Conservation (phyloP, 2,797 vertebrate species). For the Hirundo rustica region DNA sequence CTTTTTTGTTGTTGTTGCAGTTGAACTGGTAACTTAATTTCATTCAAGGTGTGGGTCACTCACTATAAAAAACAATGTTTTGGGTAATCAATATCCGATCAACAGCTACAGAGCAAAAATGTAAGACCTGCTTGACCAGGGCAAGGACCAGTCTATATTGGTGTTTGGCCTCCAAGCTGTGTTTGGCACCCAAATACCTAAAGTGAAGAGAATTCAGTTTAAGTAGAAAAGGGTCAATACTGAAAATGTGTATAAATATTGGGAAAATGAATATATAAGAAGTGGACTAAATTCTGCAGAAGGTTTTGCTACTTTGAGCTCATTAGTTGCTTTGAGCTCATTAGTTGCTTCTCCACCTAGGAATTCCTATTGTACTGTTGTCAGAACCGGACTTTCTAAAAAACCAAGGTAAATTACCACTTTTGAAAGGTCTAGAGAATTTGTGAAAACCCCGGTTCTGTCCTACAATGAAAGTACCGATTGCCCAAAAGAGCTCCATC, state of each 20-base stretch:
- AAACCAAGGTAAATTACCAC: background rate
- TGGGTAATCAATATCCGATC: background rate
- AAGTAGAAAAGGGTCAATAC: background rate
- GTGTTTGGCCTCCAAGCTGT: background rate
- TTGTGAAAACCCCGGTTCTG: background rate
- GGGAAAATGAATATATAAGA: background rate
- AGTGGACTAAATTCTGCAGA: background rate
- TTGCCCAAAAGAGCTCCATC: background rate
- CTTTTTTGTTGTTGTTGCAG: background rate
- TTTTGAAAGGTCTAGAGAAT: background rate
- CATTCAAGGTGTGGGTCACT: background rate
- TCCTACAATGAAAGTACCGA: fast-evolving
- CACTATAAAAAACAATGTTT: background rate
- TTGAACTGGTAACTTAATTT: background rate
- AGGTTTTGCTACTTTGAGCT: background rate
- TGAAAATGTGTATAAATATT: background rate
- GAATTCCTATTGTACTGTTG: fast-evolving
- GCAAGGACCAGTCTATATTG: background rate
- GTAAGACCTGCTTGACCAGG: background rate
- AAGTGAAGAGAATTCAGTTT: background rate
- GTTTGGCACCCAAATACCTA: background rate
- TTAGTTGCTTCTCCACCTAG: background rate
- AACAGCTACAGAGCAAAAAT: background rate
- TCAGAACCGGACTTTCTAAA: fast-evolving
- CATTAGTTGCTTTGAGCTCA: background rate